Conservation (phyloP, 2,113 vertebrate species). For the Manacus vitellinus region DNA sequence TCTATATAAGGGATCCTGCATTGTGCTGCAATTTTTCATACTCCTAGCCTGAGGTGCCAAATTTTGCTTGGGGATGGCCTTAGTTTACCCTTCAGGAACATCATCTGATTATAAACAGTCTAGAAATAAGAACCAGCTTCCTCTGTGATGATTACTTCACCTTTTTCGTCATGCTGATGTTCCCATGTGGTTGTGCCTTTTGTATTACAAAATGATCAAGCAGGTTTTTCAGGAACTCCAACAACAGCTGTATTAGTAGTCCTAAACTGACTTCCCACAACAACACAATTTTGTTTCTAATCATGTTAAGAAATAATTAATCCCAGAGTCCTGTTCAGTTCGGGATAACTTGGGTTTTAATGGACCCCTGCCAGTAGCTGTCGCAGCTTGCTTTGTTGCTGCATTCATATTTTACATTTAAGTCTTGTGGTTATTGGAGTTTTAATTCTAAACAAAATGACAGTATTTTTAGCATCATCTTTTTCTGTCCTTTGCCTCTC, state of each 20-base stretch:
- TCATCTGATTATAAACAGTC: background rate
- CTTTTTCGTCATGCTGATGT: background rate
- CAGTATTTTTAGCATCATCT: background rate
- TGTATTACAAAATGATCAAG: background rate
- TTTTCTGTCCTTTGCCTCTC: background rate
- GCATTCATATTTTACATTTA: background rate
- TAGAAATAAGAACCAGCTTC: background rate
- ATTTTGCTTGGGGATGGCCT: background rate
- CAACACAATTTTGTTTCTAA: background rate
- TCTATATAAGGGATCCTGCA: background rate
- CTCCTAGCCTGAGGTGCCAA: background rate
- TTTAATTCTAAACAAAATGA: background rate
- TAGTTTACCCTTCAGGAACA: background rate
- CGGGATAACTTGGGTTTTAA: background rate
- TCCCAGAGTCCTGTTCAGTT: background rate
- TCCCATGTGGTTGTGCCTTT: background rate
- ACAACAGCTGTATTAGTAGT: background rate
- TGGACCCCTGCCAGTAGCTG: background rate
- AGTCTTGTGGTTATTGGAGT: background rate
- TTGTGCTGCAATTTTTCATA: background rate
- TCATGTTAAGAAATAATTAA: background rate
- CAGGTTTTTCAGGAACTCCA: background rate
- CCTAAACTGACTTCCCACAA: background rate
- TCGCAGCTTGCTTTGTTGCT: background rate
- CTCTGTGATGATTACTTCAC: background rate